phyloP scores from a whole-genome alignment of 2,113 vertebrate species.

The Paralichthys olivaceus region DNA sequence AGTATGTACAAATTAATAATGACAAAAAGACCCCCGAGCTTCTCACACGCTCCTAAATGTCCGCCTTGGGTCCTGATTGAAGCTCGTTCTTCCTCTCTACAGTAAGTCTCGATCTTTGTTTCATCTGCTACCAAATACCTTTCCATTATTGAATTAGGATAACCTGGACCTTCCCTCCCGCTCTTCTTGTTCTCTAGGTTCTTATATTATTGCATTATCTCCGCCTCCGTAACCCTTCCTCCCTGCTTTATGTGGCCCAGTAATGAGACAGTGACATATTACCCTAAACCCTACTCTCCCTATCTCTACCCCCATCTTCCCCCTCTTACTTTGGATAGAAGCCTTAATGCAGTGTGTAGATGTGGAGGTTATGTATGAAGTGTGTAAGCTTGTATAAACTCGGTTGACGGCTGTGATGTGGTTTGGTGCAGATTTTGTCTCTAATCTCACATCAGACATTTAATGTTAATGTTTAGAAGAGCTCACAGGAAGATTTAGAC shows the following conservation, averaged over 20 bases:
- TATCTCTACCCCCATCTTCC: conserved; percentile 18
- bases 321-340: conserved; percentile 12
- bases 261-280: conserved; percentile 78
- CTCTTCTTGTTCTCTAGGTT: conserved; percentile 39
- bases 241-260: conserved; percentile 49
- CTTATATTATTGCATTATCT: conserved; percentile 63
- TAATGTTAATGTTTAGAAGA: conserved; percentile 49
- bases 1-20: neutral
- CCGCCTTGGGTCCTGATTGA: neutral
- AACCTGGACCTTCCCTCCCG: conserved; percentile 41
- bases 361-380: conserved; percentile 35
- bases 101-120: conserved; percentile 32
- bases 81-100: conserved; percentile 2
- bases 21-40: no score
- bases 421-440: conserved; percentile 60
- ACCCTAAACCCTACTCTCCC: conserved; percentile 47
- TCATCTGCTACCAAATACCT: conserved; percentile 51
- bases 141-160: conserved; percentile 64
- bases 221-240: conserved; percentile 45
- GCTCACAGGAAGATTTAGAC: conserved; percentile 6
- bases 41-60: neutral
- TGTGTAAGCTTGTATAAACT: conserved; percentile 20
- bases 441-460: conserved; percentile 55
- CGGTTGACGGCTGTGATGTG: conserved; percentile 50
- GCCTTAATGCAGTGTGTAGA: conserved; percentile 26